A percentile compares a stretch with the other conserved stretches of the same genome.
Conservation (phyloP, 2,113 vertebrate genomes). For the Aleadryas rufinucha region DNA sequence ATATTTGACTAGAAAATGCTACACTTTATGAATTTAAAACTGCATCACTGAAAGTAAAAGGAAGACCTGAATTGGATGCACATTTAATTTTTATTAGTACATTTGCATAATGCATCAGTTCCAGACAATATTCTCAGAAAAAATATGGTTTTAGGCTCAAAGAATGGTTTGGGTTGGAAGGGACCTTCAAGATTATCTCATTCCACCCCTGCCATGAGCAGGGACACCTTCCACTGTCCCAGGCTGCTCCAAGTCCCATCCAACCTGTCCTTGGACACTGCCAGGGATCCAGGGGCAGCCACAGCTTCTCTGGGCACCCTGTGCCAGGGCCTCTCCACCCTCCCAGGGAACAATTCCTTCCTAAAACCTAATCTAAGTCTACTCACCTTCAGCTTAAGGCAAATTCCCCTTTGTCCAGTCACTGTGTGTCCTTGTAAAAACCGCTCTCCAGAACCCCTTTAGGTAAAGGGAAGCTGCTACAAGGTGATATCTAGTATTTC, state of each 20-base stretch:
- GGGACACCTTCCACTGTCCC: not conserved
- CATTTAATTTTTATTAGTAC: not conserved
- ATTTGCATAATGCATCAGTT: not conserved
- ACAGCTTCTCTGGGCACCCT: not conserved
- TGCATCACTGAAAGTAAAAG: not conserved
- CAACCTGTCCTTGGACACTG: not conserved
- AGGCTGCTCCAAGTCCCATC: not conserved
- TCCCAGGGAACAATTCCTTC: fast-evolving
- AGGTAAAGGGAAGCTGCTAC: not conserved
- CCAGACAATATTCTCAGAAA: not conserved
- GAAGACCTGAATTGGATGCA: not conserved
- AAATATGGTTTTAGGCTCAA: not conserved
- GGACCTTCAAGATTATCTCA: fast-evolving
- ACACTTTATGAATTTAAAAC: not conserved
- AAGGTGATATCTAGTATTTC: not conserved
- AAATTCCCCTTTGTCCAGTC: not conserved
- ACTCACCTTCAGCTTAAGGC: not conserved
- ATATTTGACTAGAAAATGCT: not conserved
- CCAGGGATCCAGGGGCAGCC: not conserved
- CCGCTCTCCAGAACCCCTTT: not conserved
- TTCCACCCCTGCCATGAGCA: not conserved
- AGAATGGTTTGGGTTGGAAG: too few species aligned
- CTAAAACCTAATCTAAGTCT: not conserved
- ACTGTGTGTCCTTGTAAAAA: not conserved
- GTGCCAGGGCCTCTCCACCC: not conserved